phyloP scores from a whole-genome alignment of 2,113 vertebrate genomes.

The Hypocryptadius cinnamomeus region DNA sequence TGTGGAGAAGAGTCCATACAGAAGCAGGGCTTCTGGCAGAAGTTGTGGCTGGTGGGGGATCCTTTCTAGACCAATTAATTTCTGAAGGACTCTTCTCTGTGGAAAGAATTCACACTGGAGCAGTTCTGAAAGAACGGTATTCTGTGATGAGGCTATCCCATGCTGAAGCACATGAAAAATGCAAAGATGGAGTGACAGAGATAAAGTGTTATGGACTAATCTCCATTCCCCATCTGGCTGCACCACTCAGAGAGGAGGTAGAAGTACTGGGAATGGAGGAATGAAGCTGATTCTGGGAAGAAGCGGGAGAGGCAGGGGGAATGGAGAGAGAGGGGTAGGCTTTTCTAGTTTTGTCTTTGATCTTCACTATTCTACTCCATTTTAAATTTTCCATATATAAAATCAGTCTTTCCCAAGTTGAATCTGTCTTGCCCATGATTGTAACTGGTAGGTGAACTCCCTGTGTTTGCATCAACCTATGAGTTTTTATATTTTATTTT shows the following conservation, averaged over 20 bases:
- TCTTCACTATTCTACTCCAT: neutral
- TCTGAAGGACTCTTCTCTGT: neutral
- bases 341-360: neutral
- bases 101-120: neutral
- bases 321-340: accelerated
- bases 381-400: neutral
- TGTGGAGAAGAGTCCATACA: neutral
- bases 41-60: neutral
- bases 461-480: neutral
- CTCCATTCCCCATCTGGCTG: neutral
- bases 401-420: neutral
- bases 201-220: neutral
- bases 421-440: neutral
- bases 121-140: neutral
- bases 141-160: neutral
- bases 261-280: neutral
- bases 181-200: neutral
- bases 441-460: neutral
- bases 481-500: neutral
- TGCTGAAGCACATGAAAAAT: neutral
- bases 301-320: accelerated
- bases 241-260: neutral
- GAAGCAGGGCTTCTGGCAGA: neutral
- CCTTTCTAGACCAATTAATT: neutral
- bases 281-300: neutral